These are phyloP conservation scores for Sialis fuliginosa DNA, from an alignment of 2,888 invertebrate genomes.

Conservation along the genomic window DNA sequence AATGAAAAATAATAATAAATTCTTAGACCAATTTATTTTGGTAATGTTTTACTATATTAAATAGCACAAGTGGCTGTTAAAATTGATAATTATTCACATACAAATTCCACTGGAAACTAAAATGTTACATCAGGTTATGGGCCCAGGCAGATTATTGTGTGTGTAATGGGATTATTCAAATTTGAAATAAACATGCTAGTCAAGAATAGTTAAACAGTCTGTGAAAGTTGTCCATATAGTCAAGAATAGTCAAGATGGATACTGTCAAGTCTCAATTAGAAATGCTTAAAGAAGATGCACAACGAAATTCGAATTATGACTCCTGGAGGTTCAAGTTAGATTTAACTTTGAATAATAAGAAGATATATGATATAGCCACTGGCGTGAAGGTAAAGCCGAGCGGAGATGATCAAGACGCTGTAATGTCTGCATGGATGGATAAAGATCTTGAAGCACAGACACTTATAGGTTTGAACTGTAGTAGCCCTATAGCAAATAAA, in stretches of 20 bases:
- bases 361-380: slow-evolving; percentile 10
- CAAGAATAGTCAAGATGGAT: slow-evolving; percentile 12
- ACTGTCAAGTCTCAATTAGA: too few species aligned
- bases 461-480: slow-evolving; percentile 9
- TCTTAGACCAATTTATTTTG: too few species aligned
- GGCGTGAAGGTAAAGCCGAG: slow-evolving; percentile 9
- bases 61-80: too few species aligned
- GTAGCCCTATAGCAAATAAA: slow-evolving; percentile 9
- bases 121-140: slow-evolving; percentile 7
- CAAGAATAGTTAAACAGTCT: not conserved
- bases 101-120: too few species aligned
- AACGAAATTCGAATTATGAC: slow-evolving; percentile 12
- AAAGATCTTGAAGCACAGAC: slow-evolving; percentile 14
- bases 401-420: slow-evolving; percentile 6
- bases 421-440: slow-evolving; percentile 10
- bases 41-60: too few species aligned
- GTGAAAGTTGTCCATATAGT: slow-evolving; percentile 11
- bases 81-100: too few species aligned
- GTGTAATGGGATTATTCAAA: not conserved
- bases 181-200: not conserved
- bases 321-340: slow-evolving; percentile 14
- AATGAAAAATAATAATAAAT: too few species aligned
- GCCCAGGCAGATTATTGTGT: slow-evolving; percentile 3
- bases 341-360: slow-evolving; percentile 12
- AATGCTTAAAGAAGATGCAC: too few species aligned